Evolutionary conservation across 2,797 vertebrate genomes (phyloP).

Genomic region (Bradypodion pumilum): DNA sequence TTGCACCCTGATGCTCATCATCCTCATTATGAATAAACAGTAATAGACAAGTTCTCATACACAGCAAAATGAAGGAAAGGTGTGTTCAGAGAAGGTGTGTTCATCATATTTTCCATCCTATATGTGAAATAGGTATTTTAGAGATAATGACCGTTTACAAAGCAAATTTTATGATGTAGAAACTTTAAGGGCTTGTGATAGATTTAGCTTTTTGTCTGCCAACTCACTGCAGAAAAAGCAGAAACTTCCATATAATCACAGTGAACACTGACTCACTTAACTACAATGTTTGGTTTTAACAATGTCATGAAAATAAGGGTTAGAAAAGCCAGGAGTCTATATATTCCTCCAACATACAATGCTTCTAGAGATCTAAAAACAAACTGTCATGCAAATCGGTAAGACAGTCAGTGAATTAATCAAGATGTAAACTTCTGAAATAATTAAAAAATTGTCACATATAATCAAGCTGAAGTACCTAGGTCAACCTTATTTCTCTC

Average conservation of each 20-base stretch:
- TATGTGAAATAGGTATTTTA: constrained; percentile 61
- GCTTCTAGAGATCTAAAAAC: constrained; percentile 51
- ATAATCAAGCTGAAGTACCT: constrained; percentile 42
- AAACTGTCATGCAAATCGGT: constrained; percentile 23
- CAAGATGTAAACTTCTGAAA: constrained; percentile 50
- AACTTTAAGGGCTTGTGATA: constrained; percentile 70
- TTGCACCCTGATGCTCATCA: constrained; percentile 53
- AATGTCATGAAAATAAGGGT: constrained; percentile 53
- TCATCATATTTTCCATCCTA: constrained; percentile 59
- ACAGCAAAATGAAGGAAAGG: constrained; percentile 60
- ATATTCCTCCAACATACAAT: constrained; percentile 28
- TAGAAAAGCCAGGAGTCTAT: constrained; percentile 37
- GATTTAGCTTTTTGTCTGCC: constrained; percentile 63
- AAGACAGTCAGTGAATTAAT: constrained; percentile 42
- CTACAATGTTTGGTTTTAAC: constrained; percentile 52
- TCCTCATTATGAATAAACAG: constrained; percentile 36
- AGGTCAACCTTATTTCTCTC: constrained; percentile 36
- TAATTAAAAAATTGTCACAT: constrained; percentile 48
- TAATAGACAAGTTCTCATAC: constrained; percentile 64
- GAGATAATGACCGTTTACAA: constrained; percentile 69
- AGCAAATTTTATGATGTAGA: constrained; percentile 71
- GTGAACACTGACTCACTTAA: constrained; percentile 58
- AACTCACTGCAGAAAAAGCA: constrained; percentile 55
- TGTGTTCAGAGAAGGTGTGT: constrained; percentile 58
- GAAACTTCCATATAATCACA: constrained; percentile 69